A percentile compares a stretch with the other conserved stretches of the same genome.
These are phyloP conservation scores for Lates calcarifer DNA, from an alignment of 2,113 vertebrate species.

Conservation along the genomic window DNA sequence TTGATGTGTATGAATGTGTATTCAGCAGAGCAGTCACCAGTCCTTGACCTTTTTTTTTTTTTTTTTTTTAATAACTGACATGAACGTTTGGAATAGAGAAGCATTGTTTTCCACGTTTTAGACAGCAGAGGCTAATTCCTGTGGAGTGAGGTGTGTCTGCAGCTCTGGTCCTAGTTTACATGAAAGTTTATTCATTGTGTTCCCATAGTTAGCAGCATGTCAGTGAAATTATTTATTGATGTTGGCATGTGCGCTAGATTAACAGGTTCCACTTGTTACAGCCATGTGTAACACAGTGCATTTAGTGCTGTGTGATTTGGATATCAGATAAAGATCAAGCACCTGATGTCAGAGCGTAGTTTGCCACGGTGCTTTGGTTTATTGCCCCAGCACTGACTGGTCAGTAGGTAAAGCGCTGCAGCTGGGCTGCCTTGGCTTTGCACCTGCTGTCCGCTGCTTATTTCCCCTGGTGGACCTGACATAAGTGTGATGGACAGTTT, in stretches of 20 bases:
- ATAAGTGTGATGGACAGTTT: constrained; percentile 57
- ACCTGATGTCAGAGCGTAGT: constrained; percentile 37
- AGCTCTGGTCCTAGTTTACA: constrained; percentile 53
- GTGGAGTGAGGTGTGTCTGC: constrained; percentile 64
- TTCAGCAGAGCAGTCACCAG: constrained; percentile 67
- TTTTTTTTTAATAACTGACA: constrained; percentile 53
- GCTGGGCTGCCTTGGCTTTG: constrained; percentile 57
- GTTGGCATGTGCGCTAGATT: constrained; percentile 68
- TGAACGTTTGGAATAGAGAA: constrained; percentile 64
- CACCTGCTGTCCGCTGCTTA: constrained; percentile 72
- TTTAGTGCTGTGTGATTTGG: constrained; percentile 39
- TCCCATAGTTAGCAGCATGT: constrained; percentile 50
- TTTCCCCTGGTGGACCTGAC: constrained; percentile 55
- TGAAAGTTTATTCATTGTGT: constrained; percentile 56
- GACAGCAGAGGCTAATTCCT: constrained; percentile 52
- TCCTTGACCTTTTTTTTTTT: constrained; percentile 69
- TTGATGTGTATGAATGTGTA: constrained; percentile 71
- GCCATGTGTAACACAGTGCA: constrained; percentile 43
- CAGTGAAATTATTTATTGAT: constrained; percentile 58
- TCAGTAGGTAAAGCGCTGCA: constrained; percentile 36
- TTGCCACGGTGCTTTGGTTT: constrained; percentile 43
- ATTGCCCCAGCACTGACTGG: constrained; percentile 30
- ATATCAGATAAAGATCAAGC: constrained; percentile 58
- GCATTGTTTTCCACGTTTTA: constrained; percentile 66
- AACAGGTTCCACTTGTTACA: constrained; percentile 82